Evolutionary conservation across 2,113 vertebrate genomes (phyloP).

Genomic region (Steatornis caripensis): DNA sequence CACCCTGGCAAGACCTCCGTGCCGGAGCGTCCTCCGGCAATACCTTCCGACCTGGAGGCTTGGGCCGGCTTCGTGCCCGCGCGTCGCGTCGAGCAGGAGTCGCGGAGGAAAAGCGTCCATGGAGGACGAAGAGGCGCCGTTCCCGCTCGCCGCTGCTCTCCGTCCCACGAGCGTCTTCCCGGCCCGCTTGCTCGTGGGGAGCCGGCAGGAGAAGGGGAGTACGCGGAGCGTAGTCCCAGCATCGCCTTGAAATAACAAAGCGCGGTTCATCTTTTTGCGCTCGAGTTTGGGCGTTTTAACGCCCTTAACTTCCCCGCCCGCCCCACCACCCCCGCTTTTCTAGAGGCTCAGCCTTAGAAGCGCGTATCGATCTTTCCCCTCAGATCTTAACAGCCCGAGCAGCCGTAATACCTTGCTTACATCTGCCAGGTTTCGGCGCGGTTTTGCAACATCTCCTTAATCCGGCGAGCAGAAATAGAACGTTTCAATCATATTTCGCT

Average conservation of each 20-base stretch:
- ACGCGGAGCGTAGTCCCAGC: not conserved
- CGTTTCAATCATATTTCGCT: constrained; percentile 82
- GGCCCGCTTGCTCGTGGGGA: not conserved
- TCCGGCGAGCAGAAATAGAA: constrained; percentile 80
- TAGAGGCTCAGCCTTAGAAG: constrained; percentile 60
- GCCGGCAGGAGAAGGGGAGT: not conserved
- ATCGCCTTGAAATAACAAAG: not conserved
- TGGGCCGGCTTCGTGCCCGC: not conserved
- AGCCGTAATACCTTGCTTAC: constrained; percentile 79
- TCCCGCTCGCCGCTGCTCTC: accelerated
- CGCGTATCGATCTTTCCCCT: constrained; percentile 72
- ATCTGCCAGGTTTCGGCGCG: constrained; percentile 72
- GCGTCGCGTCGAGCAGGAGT: not conserved
- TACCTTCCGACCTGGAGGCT: not conserved
- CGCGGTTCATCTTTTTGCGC: not conserved
- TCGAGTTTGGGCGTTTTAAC: constrained; percentile 34
- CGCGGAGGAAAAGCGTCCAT: not conserved
- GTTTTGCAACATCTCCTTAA: constrained; percentile 75
- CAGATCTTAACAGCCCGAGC: constrained; percentile 74
- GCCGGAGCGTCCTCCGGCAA: accelerated
- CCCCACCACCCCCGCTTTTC: not conserved
- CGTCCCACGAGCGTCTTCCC: accelerated
- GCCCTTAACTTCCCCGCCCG: not conserved
- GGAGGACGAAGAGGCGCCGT: no score
- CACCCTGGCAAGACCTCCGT: not conserved